These are phyloP conservation scores for Muscicapa comitata DNA, from an alignment of 2,797 vertebrate species.

Conservation along the genomic window DNA sequence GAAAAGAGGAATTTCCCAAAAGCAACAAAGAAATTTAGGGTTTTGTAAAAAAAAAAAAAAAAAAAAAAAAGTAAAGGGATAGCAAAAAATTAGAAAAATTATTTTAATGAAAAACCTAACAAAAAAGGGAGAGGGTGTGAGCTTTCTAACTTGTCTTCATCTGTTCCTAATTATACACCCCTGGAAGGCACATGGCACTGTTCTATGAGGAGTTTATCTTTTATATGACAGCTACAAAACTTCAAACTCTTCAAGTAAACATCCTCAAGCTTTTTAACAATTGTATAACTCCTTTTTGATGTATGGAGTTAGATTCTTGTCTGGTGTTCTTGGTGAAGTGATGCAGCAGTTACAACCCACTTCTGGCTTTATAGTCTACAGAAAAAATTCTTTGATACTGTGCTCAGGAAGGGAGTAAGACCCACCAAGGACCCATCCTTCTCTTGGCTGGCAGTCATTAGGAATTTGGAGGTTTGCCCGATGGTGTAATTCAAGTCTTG, in stretches of 20 bases:
- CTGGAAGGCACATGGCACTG: slow-evolving; percentile 9
- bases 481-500: slow-evolving; percentile 57
- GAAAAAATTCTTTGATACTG: not conserved
- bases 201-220: not conserved
- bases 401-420: slow-evolving; percentile 1
- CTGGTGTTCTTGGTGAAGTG: not conserved
- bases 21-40: not conserved
- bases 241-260: slow-evolving; percentile 11
- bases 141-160: not conserved
- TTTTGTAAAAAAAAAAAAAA: not conserved
- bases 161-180: not conserved
- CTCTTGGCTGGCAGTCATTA: slow-evolving; percentile 44
- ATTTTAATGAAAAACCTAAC: not conserved
- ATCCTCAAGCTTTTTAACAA: not conserved
- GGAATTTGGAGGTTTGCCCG: slow-evolving; percentile 38
- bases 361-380: not conserved
- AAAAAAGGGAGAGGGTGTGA: not conserved
- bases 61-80: not conserved
- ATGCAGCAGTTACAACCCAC: not conserved
- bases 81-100: not conserved
- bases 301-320: not conserved
- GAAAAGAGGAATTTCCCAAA: not conserved
- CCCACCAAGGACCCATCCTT: slow-evolving; percentile 25
- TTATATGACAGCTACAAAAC: not conserved
- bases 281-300: slow-evolving; percentile 4